These are phyloP conservation scores for Pipistrellus pygmaeus DNA, from an alignment of 2,797 vertebrate species.

Conservation along the genomic window DNA sequence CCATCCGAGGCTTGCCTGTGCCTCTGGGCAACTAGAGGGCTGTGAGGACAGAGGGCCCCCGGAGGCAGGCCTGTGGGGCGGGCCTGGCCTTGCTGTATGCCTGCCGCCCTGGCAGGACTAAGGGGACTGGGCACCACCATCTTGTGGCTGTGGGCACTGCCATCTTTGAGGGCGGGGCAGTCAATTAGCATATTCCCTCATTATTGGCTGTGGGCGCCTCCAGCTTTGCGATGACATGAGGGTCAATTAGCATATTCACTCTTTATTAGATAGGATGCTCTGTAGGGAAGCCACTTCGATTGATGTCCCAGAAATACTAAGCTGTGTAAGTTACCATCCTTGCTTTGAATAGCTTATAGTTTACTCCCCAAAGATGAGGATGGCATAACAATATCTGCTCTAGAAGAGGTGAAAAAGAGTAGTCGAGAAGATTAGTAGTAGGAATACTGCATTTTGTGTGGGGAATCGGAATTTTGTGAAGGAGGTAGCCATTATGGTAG, in stretches of 20 bases:
- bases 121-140: no score
- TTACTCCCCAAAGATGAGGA: neutral
- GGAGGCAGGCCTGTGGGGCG: rapidly evolving
- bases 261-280: neutral
- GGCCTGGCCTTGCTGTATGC: no score
- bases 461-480: neutral
- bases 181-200: no score
- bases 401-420: neutral
- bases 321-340: neutral
- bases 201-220: no score
- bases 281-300: neutral
- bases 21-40: no score
- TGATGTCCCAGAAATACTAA: neutral
- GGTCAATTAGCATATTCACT: no score
- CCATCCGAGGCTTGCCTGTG: no score
- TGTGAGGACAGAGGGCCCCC: no score
- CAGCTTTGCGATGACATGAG: no score
- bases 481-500: neutral
- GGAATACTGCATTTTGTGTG: neutral
- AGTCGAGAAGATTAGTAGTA: neutral
- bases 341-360: conserved; percentile 17
- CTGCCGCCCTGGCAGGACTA: no score
- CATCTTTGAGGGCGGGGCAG: no score
- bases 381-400: neutral
- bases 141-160: no score